Evolutionary conservation across 2,113 vertebrate species (phyloP), one percentile per base, ranked within the genome.

Genomic region (Pelecanus crispus): DNA sequence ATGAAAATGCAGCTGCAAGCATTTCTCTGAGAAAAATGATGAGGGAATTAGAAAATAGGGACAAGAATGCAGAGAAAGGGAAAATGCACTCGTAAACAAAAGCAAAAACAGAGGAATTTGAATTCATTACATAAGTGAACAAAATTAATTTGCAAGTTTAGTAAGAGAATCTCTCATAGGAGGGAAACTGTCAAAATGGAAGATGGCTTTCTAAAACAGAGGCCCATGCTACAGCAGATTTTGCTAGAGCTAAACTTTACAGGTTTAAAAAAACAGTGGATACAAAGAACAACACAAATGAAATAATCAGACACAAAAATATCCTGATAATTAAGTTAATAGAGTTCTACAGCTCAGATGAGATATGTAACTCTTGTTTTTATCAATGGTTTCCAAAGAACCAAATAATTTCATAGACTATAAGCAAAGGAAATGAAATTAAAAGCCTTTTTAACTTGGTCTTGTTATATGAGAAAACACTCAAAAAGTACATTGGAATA

Each of bases 231-330:
- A 73, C 2, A 72, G 66, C n/a, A 81, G 29, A 52, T 94, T 90
- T 96, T 87, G 24, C 67, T 63, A 85, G 13, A 20, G 53, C 28
- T 81, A 62, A 92, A 88, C 15, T 74, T 86, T 12, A 84, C 38
- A 96, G 50, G 28, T 78, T 88, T 24, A 71, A 86, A 92, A n/a
- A 70, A 92, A 72, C 34, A 71, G 26, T 72, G 81, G 42, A 73
- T 80, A 94, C 79, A 93, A 81, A 92, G 50, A 86, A 94, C 67
- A 94, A 24, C 73, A 95, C 81, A 75, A 87, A 95, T 81, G 42
- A 95, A 92, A 87, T 49, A 36, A 50, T 34, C 31, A 77, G 77
- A 96, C 94, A 93, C 49, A 89, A 75, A 88, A 86, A 75, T 49
- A 72, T 36, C 36, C 36, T 68, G 21, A 66, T 65, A 78, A 80